Percentiles rank a stretch among this genome's conserved stretches.
These are phyloP conservation scores for Tethya wilhelma DNA, from an alignment of 37 sponge, comb jelly and placozoan species.

Conservation along the genomic window DNA sequence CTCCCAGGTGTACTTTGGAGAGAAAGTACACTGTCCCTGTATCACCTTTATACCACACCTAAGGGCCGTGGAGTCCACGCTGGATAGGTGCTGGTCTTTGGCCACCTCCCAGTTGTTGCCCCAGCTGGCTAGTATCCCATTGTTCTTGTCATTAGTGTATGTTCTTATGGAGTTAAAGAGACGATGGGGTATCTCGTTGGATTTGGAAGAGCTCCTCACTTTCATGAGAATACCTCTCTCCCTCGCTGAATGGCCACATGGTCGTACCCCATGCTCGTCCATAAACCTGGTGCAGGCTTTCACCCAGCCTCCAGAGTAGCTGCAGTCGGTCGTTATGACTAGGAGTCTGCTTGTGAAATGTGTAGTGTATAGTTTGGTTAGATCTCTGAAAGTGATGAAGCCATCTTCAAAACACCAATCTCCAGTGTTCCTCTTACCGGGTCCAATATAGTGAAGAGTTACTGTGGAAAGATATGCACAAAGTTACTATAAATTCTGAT, in stretches of 20 bases:
- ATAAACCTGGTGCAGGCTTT: conserved; percentile 15
- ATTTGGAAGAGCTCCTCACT: conserved; percentile 54
- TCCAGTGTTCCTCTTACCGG: conserved; percentile 69
- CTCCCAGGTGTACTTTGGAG: conserved; percentile 21
- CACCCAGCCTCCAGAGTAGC: conserved; percentile 66
- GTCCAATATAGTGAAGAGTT: conserved; percentile 70
- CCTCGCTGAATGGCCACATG: conserved; percentile 73
- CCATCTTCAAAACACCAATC: conserved; percentile 87
- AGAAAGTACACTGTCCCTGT: conserved; percentile 7
- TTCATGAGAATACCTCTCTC: conserved; percentile 62
- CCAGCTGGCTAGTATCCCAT: background rate
- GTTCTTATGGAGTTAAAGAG: background rate
- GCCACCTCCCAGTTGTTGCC: background rate
- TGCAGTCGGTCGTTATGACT: conserved; percentile 62
- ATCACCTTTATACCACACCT: conserved; percentile 15
- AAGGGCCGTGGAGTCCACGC: conserved; percentile 14
- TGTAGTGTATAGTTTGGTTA: conserved; percentile 53
- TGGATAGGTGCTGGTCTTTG: conserved; percentile 12
- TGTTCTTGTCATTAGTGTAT: background rate
- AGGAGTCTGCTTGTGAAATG: conserved; percentile 45
- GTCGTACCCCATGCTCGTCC: conserved; percentile 49
- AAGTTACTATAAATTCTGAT: background rate
- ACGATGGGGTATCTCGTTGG: conserved; percentile 20
- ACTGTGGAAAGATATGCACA: conserved; percentile 36
- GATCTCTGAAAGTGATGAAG: conserved; percentile 61